Evolutionary conservation across 2,113 vertebrate genomes (phyloP), one percentile per base, ranked within the genome.

Genomic region (Apus apus): DNA sequence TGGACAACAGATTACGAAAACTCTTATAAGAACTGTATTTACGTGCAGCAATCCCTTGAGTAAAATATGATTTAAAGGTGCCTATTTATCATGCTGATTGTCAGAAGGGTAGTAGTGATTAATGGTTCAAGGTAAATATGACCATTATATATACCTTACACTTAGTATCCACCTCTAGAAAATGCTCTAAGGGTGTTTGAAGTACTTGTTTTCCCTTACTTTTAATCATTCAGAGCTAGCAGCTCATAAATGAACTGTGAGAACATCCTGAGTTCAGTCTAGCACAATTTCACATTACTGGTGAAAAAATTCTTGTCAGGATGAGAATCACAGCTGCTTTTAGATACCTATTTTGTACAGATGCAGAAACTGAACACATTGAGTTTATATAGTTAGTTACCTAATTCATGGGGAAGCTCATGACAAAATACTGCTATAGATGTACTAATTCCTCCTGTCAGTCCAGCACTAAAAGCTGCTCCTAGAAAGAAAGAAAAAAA

Each of bases 371-470:
- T 8, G 32, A 77, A 87, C 21, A 19, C 29, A 73, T 8, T 21
- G 29, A 74, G 25, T 71, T 68, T 79, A 80, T 25, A 38, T 16
- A 72, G 30, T 85, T 66, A 91, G 87, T 98, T 98, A 99, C 99
- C 99, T 74, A 99, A 98, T 97, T 99, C 99, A 87, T 99, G 99
- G 81, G 99, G 99, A 94, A 99, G 98, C 89, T 99, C 99, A 1
- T 99, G 99, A 97, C 99, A 99, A 98, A 99, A 99, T 45, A 99
- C 99, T 9, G 99, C 99, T 93, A 99, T 99, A 17, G 99, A 99
- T 10, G 99, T 99, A 72, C 99, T 99, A 97, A 99, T 99, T 84
- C 99, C 99, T 77, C 99, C 99, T 1, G 99, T 99, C 94, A 99
- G 91, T 81, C 99, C 99, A 15, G 99, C 98, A 91, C 99, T 99